These are phyloP conservation scores for Drosophila oshimai DNA, from an alignment of 1,140 invertebrate species.

Conservation along the genomic window DNA sequence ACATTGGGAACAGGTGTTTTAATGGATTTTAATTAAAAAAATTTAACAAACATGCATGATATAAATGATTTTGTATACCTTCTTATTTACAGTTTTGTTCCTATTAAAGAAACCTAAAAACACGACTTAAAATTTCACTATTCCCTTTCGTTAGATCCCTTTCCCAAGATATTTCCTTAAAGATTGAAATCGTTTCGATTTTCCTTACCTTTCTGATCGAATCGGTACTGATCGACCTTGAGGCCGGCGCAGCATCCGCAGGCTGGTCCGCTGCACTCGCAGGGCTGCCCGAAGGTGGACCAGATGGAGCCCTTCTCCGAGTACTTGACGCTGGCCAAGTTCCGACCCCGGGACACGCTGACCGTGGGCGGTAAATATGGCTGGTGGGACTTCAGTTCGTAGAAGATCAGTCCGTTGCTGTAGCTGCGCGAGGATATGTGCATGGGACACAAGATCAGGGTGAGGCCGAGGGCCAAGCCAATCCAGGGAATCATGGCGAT, in stretches of 20 bases:
- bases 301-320: slow-evolving; percentile 74
- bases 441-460: not conserved
- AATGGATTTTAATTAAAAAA: too few species aligned
- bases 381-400: slow-evolving; percentile 55
- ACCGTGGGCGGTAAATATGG: slow-evolving; percentile 70
- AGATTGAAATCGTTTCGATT: too few species aligned
- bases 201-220: slow-evolving; percentile 72
- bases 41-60: too few species aligned
- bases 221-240: slow-evolving; percentile 71
- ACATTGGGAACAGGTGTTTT: too few species aligned
- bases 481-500: slow-evolving; percentile 13
- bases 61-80: too few species aligned
- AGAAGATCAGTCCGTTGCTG: slow-evolving; percentile 74
- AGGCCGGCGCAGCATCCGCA: slow-evolving; percentile 76
- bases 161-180: not conserved
- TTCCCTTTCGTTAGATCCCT: too few species aligned
- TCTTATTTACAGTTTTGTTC: too few species aligned
- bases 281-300: slow-evolving; percentile 78
- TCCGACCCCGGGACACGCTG: slow-evolving; percentile 70
- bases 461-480: not conserved
- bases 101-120: too few species aligned
- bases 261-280: slow-evolving; percentile 46
- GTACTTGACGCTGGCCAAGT: slow-evolving; percentile 67
- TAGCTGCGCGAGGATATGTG: slow-evolving; percentile 55
- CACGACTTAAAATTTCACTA: too few species aligned